Conservation (phyloP, 2,888 invertebrate genomes). For the Drosophila helvetica region DNA sequence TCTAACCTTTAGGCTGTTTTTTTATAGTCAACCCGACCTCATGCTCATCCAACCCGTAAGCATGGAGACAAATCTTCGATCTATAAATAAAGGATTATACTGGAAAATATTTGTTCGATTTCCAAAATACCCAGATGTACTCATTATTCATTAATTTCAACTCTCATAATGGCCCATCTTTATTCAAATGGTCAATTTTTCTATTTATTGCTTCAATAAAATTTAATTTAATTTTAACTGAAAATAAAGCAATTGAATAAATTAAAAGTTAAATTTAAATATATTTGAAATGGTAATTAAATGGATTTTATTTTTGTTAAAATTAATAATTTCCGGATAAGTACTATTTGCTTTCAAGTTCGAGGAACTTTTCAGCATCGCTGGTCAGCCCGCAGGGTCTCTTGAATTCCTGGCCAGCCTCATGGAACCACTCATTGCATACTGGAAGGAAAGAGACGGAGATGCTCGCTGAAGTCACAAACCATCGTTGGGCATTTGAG, state of each 20-base stretch:
- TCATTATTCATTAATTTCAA: too few relatives aligned
- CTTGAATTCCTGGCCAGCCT: constrained; percentile 91
- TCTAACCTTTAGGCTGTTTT: constrained; percentile 1
- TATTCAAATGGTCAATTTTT: too few relatives aligned
- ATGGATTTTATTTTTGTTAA: background rate
- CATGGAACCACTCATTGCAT: constrained; percentile 95
- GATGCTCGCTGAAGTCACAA: background rate
- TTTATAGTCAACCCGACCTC: too few relatives aligned
- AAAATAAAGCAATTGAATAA: too few relatives aligned
- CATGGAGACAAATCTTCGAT: background rate
- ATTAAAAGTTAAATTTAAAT: too few relatives aligned
- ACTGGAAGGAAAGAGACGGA: constrained; percentile 83
- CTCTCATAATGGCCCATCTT: too few relatives aligned
- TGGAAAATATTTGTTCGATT: background rate
- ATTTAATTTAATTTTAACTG: too few relatives aligned
- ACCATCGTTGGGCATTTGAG: background rate
- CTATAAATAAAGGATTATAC: background rate
- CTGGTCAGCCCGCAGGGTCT: constrained; percentile 85
- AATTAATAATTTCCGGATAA: background rate
- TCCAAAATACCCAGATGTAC: background rate
- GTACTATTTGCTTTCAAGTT: constrained; percentile 26
- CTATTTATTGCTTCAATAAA: too few relatives aligned
- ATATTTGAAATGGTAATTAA: background rate
- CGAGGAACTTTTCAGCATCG: constrained; percentile 70
- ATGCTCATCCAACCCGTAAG: background rate